These are phyloP conservation scores for Limnephilus rhombicus DNA, from an alignment of 2,888 invertebrate genomes.

Conservation along the genomic window DNA sequence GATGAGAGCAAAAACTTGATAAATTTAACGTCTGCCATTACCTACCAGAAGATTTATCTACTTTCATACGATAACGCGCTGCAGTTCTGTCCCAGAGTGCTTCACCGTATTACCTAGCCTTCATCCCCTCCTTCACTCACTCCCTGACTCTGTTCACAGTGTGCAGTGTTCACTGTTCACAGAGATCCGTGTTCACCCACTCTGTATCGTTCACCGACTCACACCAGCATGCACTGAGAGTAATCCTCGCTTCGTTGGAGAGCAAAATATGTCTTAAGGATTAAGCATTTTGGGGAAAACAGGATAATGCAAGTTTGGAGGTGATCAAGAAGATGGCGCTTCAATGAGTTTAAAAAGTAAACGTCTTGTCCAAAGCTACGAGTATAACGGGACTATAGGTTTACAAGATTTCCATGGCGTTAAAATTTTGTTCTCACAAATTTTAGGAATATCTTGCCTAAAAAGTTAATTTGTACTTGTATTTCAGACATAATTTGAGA, in stretches of 20 bases:
- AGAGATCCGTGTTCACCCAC: too few relatives aligned
- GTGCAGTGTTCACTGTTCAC: neutral
- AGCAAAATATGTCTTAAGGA: neutral
- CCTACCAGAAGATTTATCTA: constrained; percentile 20
- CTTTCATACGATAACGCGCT: constrained; percentile 10
- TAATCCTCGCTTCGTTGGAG: neutral
- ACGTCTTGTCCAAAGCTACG: neutral
- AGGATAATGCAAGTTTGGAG: neutral
- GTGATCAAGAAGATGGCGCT: neutral
- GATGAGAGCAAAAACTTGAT: neutral
- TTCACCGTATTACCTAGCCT: neutral
- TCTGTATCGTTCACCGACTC: neutral
- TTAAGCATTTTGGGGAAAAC: neutral
- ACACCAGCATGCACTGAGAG: neutral
- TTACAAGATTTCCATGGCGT: too few relatives aligned
- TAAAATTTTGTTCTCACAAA: too few relatives aligned
- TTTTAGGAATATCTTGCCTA: too few relatives aligned
- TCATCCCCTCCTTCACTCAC: neutral
- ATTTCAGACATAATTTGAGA: too few relatives aligned
- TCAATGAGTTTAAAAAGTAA: neutral
- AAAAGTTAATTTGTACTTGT: too few relatives aligned
- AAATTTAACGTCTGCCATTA: constrained; percentile 29
- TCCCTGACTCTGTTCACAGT: neutral
- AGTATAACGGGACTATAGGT: neutral
- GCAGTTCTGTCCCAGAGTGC: constrained; percentile 13